Evolutionary conservation across 2,113 vertebrate species (phyloP).

Genomic region (Oreocharis arfaki): DNA sequence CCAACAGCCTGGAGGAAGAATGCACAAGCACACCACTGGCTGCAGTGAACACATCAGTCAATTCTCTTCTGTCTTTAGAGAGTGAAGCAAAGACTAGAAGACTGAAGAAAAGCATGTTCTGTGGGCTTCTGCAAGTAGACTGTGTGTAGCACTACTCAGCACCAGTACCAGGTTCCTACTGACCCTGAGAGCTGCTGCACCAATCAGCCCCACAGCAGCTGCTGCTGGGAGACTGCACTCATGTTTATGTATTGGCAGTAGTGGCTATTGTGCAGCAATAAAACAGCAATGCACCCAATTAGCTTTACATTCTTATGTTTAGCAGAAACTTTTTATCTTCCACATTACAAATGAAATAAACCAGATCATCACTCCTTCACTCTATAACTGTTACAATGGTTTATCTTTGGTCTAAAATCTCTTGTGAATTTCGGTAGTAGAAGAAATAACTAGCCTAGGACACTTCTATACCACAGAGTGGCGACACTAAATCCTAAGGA

Average conservation of each 20-base stretch:
- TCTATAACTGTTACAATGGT: not conserved
- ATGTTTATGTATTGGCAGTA: not conserved
- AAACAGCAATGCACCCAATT: not conserved
- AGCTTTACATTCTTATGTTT: not conserved
- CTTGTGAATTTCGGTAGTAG: not conserved
- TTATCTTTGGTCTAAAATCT: not conserved
- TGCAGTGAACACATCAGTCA: not conserved
- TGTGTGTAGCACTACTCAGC: not conserved
- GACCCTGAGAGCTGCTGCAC: not conserved
- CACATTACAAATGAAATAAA: not conserved
- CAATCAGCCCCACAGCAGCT: fast-evolving
- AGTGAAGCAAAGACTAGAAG: not conserved
- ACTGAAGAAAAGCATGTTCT: not conserved
- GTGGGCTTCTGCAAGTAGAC: not conserved
- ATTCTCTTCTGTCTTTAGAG: not conserved
- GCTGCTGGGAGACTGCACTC: not conserved
- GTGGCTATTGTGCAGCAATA: not conserved
- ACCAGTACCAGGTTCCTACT: not conserved
- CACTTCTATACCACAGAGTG: not conserved
- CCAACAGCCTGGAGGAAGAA: not conserved
- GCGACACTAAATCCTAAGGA: fast-evolving
- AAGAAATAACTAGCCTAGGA: not conserved
- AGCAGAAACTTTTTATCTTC: not conserved
- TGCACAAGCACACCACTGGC: fast-evolving
- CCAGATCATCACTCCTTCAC: not conserved